Evolutionary conservation across 2,888 invertebrate species (phyloP).

Genomic region (Ennomos fuscantarius): DNA sequence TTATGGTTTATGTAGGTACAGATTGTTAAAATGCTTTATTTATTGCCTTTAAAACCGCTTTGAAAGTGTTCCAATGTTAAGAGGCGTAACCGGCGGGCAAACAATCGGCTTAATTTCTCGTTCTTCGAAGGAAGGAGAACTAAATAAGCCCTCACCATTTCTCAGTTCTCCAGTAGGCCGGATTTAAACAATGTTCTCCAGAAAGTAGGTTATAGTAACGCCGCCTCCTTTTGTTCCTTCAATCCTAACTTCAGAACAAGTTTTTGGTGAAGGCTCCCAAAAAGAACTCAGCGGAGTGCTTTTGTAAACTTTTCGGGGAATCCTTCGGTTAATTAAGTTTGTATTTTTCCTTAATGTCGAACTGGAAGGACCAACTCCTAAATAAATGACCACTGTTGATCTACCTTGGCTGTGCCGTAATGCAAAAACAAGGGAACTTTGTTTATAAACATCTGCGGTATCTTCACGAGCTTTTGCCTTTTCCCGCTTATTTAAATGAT

Average conservation of each 20-base stretch:
- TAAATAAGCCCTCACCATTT: too few relatives aligned
- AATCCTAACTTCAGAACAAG: constrained; percentile 14
- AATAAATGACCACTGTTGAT: constrained; percentile 19
- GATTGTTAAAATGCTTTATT: too few relatives aligned
- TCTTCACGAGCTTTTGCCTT: constrained; percentile 2
- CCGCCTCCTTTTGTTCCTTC: constrained; percentile 19
- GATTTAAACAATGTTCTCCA: constrained; percentile 29
- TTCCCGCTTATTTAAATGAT: neutral
- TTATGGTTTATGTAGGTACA: too few relatives aligned
- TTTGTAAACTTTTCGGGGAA: constrained; percentile 29
- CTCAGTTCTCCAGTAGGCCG: neutral
- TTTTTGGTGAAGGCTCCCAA: constrained; percentile 20
- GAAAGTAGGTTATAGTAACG: constrained; percentile 25
- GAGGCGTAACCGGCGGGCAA: too few relatives aligned
- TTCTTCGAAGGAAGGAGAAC: too few relatives aligned
- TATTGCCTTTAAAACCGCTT: too few relatives aligned
- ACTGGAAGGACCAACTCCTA: constrained; percentile 15
- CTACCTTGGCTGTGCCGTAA: constrained; percentile 1
- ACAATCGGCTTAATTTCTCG: too few relatives aligned
- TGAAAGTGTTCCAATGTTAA: too few relatives aligned
- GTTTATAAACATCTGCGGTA: neutral
- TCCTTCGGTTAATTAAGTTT: constrained; percentile 32
- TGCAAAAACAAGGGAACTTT: constrained; percentile 2
- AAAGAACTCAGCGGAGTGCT: constrained; percentile 31
- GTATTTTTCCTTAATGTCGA: constrained; percentile 26